Evolutionary conservation across 2,113 vertebrate species (phyloP).

Genomic region (Otocyon megalotis): DNA sequence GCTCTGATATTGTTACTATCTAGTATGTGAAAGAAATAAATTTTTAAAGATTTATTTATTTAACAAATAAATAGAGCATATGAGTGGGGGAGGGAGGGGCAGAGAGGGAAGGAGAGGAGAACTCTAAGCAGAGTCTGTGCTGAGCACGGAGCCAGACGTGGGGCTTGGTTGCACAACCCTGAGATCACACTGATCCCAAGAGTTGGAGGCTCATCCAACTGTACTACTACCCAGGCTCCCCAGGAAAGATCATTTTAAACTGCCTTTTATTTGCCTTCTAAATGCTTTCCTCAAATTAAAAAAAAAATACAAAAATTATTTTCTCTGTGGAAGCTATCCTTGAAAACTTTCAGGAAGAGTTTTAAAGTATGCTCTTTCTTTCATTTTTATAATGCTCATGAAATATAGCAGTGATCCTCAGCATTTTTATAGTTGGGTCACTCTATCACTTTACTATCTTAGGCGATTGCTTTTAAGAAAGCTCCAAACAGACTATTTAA

Average conservation of each 20-base stretch:
- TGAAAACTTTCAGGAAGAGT: background rate
- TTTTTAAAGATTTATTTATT: background rate
- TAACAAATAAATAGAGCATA: background rate
- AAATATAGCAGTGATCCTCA: background rate
- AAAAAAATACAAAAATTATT: background rate
- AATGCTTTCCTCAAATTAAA: background rate
- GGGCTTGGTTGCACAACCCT: background rate
- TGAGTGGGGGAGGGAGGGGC: background rate
- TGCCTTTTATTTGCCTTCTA: background rate
- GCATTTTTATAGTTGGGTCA: background rate
- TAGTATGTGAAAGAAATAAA: background rate
- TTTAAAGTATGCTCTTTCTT: background rate
- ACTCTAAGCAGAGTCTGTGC: background rate
- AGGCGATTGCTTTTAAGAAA: conserved; percentile 23
- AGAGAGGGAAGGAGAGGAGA: background rate
- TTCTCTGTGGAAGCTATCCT: background rate
- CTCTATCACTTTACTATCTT: conserved; percentile 21
- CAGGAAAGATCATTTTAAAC: background rate
- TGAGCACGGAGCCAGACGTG: background rate
- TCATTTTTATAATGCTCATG: background rate
- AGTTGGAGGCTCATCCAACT: background rate
- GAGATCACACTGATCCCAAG: background rate
- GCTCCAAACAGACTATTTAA: background rate
- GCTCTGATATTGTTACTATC: background rate
- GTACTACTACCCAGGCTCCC: background rate